Evolutionary conservation across 2,888 invertebrate species (phyloP), one percentile per base, ranked within the genome.

Genomic region (Stegana nigrithorax): DNA sequence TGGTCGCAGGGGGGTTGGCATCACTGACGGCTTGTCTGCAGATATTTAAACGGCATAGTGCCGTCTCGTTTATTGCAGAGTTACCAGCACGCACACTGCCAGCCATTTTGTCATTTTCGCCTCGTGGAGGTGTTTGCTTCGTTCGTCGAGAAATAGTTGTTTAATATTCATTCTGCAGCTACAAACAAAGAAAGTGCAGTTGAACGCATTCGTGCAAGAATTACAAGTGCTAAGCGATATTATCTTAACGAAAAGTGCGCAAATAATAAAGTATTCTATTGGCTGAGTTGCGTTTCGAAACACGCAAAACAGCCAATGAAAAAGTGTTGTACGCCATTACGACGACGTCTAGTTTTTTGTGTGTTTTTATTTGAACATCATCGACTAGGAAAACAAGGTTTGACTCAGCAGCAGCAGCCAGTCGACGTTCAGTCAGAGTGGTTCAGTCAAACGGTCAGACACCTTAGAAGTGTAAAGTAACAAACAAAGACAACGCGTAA

Each of bases 111-210:
- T 55, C 53, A 55, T 55, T 55, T 55, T 55, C 36, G 5, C 53
- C 53, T 55, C 53, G 53, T 55, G n/a, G n/a, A n/a, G n/a, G n/a
- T n/a, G n/a, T n/a, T n/a, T n/a, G n/a, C n/a, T n/a, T n/a, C n/a
- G 53, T 36, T 55, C 53, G 53, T 55, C 14, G 21, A 32, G 25
- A 21, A 55, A 55, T 32, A 55, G 53, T 55, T 55, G 53, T 55
- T 55, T 36, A 32, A 55, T 75, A 75, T 75, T 76, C n/a, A 72
- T 72, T 65, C 23, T 59, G 59, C 61, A 70, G 68, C 59, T 36
- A 76, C 80, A 78, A 76, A 80, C 75, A 76, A 76, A 76, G 75
- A 80, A 76, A 80, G 74, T 80, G 80, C 72, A 80, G 78, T 75
- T 78, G 53, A 32, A 55, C 36, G 36, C 53, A 55, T 5, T 1